These are phyloP conservation scores for Chelmon rostratus DNA, from an alignment of 2,797 vertebrate genomes.

Conservation along the genomic window DNA sequence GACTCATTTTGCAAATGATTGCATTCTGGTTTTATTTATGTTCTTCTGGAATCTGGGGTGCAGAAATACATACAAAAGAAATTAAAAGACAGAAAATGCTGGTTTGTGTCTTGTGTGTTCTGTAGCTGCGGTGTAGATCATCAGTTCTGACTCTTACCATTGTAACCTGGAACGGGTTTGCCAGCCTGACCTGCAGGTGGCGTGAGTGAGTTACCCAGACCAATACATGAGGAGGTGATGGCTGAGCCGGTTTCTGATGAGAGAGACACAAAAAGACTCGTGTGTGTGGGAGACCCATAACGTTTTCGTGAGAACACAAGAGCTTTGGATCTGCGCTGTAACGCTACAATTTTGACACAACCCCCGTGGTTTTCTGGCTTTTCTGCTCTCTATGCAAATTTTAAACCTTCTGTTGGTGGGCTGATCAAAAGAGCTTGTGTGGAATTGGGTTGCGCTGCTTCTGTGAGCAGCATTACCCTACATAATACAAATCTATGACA, in stretches of 20 bases:
- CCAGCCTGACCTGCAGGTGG: slow-evolving; percentile 96
- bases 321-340: not conserved
- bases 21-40: no score
- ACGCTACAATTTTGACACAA: not conserved
- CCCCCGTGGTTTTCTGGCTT: not conserved
- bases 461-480: slow-evolving; percentile 66
- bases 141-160: slow-evolving; percentile 83
- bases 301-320: not conserved
- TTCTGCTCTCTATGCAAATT: not conserved
- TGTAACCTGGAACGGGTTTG: slow-evolving; percentile 94
- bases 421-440: not conserved
- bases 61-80: not conserved
- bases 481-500: slow-evolving; percentile 69
- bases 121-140: not conserved
- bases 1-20: no score
- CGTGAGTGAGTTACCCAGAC: slow-evolving; percentile 90
- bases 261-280: slow-evolving; percentile 6
- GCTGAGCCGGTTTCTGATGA: slow-evolving; percentile 94
- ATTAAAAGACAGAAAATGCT: not conserved
- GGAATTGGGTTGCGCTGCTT: slow-evolving; percentile 2
- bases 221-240: slow-evolving; percentile 93
- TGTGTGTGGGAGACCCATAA: not conserved
- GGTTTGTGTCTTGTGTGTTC: not conserved
- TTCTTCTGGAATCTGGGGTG: no score
- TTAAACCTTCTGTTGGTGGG: not conserved